Conservation (phyloP, 2,797 vertebrate genomes). For the Crenichthys baileyi region DNA sequence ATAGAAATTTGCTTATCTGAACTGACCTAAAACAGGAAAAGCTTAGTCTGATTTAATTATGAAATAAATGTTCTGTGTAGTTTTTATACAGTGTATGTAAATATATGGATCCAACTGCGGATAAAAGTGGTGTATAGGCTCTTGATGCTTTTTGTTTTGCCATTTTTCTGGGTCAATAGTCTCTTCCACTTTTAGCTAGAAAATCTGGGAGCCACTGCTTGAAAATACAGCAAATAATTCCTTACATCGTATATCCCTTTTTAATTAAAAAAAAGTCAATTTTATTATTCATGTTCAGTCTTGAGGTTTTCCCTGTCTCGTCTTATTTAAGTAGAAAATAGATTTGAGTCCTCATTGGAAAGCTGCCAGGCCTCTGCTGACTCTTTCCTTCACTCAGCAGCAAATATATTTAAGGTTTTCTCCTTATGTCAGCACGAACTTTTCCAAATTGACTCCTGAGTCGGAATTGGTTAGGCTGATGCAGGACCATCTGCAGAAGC, state of each 20-base stretch:
- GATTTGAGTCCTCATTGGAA: slow-evolving; percentile 26
- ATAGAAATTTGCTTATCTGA: background rate
- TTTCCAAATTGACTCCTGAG: slow-evolving; percentile 49
- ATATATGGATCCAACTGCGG: background rate
- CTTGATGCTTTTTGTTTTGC: background rate
- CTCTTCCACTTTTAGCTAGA: background rate
- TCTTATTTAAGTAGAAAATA: slow-evolving; percentile 28
- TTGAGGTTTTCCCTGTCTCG: background rate
- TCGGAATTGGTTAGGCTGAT: slow-evolving; percentile 59
- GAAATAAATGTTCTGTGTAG: background rate
- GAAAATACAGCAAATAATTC: background rate
- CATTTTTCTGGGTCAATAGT: background rate
- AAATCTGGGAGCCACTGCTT: background rate
- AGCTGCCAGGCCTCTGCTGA: slow-evolving; percentile 41
- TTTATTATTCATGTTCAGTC: background rate
- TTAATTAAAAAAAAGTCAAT: no score
- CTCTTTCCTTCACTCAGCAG: slow-evolving; percentile 20
- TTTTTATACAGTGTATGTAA: background rate
- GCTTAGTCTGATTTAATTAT: background rate
- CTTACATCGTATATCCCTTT: background rate
- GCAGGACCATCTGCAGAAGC: slow-evolving; percentile 26
- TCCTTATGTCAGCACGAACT: slow-evolving; percentile 46
- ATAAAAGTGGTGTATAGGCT: background rate
- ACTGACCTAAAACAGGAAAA: background rate
- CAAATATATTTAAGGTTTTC: slow-evolving; percentile 24